A percentile compares a stretch with the other conserved stretches of the same genome.
Evolutionary conservation across 2,888 invertebrate species (phyloP).

Genomic region (Eremobia ochroleuca): DNA sequence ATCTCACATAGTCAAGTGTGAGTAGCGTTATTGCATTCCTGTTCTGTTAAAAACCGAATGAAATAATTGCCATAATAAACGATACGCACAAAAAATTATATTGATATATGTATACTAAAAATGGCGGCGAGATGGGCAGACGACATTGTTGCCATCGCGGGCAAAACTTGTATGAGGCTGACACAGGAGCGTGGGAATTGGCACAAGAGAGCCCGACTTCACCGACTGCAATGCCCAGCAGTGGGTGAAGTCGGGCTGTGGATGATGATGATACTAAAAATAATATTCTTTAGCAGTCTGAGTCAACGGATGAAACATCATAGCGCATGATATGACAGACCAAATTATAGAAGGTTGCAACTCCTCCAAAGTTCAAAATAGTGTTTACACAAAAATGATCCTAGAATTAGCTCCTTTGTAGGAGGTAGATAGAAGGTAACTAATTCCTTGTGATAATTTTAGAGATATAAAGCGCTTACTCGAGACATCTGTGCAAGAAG

Average conservation of each 20-base stretch:
- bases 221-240: too few species aligned
- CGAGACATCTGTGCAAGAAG: conserved; percentile 97
- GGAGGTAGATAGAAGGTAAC: background rate
- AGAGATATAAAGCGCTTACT: conserved; percentile 92
- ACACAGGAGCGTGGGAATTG: too few species aligned
- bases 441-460: background rate
- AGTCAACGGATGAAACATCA: background rate
- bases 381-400: background rate
- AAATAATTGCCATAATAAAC: background rate
- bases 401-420: background rate
- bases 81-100: background rate
- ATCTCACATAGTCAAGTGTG: background rate
- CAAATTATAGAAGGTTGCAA: too few species aligned
- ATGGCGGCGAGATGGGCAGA: too few species aligned
- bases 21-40: too few species aligned
- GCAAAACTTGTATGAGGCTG: too few species aligned
- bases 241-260: too few species aligned
- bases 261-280: too few species aligned
- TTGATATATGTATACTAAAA: too few species aligned
- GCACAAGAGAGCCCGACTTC: too few species aligned
- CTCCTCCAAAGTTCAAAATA: background rate
- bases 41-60: background rate
- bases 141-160: too few species aligned
- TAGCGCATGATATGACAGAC: background rate
- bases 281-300: background rate